Base-by-base conservation (phyloP, 2,797 vertebrate species). In the Naso thynnoides region DNA sequence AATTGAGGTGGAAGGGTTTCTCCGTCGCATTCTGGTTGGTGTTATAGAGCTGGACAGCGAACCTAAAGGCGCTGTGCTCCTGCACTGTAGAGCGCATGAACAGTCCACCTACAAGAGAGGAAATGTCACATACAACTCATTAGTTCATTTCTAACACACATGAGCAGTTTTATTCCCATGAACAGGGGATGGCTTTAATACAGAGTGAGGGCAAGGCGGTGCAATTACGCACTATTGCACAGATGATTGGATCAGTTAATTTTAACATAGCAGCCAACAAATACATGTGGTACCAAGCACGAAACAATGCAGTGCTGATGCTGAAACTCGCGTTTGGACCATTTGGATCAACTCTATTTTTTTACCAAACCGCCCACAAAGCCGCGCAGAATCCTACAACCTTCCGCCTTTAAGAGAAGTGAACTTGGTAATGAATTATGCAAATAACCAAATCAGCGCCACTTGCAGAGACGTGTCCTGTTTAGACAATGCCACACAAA, bases 11-110 rank as follows among this genome's bases (percentile, higher is more conserved):
- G 93, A 99, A 99, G 64, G 97, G 98, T 84, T 98, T 98, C 91
- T 99, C 98, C 15, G 97, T 97, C 86, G 95, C 96, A 86, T 99
- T 99, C 94, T 99, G 98, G 93, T 99, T 99, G 80, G 97, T 99
- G 95, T 99, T 99, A 89, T 98, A 98, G 83, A 99, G 96, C 94
- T 99, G 97, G 87, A 99, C 97, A 33, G 97, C 97, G 85, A 99
- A 99, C 84, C 97, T 96, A 93, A 99, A 99, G 47, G 97, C 97
- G 85, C 98, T 99, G 95, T 99, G 98, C 90, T 99, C 98, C 95
- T 99, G 98, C 88, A 98, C 97, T 0, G 98, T 97, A 56, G 97
- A 97, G 91, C 97, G 96, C 96, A 98, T 97, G 93, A 99, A 99
- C 91, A 99, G 96, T 85, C 98, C 98, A 93, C 97, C 97, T 99